A percentile compares a stretch with the other conserved stretches of the same genome.
Conservation (phyloP, 2,113 vertebrate species). For the Neogale vison region DNA sequence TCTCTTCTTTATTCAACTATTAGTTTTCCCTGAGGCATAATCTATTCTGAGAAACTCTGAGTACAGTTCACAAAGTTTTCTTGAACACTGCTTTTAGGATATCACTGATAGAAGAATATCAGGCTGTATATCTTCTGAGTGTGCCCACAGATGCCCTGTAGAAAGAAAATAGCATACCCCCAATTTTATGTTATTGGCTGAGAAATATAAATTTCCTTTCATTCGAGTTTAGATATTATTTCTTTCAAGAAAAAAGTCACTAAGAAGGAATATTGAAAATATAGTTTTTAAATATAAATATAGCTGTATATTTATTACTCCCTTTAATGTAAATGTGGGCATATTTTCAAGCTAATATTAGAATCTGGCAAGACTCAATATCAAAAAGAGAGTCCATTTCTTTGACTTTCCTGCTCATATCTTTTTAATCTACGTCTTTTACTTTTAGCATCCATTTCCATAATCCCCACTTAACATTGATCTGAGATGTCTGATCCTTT, state of each 20-base stretch:
- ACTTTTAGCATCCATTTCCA: constrained; percentile 73
- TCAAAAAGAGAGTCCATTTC: background rate
- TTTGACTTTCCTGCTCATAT: constrained; percentile 18
- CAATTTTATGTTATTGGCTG: background rate
- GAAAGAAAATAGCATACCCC: background rate
- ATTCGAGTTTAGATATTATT: background rate
- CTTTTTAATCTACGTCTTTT: constrained; percentile 64
- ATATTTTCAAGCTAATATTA: constrained; percentile 42
- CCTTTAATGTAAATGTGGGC: background rate
- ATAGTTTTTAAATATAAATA: background rate
- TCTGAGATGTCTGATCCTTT: constrained; percentile 72
- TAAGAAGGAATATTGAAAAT: background rate
- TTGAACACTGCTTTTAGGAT: background rate
- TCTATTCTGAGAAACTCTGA: background rate
- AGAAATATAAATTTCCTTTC: background rate
- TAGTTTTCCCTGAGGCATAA: background rate
- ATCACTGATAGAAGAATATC: background rate
- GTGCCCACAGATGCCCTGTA: background rate
- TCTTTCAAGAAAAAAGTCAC: background rate
- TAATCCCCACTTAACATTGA: constrained; percentile 73
- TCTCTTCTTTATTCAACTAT: background rate
- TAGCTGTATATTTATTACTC: background rate
- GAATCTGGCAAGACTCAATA: background rate
- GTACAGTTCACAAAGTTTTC: background rate
- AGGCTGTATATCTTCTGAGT: background rate